Percentiles rank a stretch among this genome's conserved stretches.
phyloP scores from a whole-genome alignment of 2,113 vertebrate species.

The Chinchilla lanigera region DNA sequence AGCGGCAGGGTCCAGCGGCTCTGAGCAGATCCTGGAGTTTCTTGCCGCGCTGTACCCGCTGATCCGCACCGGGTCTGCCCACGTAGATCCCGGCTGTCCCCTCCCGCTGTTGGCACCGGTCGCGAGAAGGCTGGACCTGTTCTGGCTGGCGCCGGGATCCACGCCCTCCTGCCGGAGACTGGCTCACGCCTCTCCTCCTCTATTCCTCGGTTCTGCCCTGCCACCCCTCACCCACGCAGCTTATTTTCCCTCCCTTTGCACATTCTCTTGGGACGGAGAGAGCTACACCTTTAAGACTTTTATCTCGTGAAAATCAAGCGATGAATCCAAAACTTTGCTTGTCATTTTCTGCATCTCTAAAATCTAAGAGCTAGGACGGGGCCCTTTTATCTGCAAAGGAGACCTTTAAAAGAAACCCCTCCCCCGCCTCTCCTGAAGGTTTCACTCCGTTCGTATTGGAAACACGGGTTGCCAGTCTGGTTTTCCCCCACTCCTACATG shows the following conservation, averaged over 20 bases:
- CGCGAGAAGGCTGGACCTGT: slow-evolving; percentile 61
- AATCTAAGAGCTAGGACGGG: not conserved
- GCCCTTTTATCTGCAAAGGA: not conserved
- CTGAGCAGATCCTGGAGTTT: not conserved
- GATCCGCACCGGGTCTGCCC: not conserved
- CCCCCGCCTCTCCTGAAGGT: not conserved
- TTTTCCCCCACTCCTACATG: not conserved
- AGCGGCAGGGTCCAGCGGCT: not conserved
- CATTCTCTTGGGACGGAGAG: slow-evolving; percentile 55
- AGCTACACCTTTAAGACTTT: slow-evolving; percentile 1
- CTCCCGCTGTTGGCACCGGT: slow-evolving; percentile 42
- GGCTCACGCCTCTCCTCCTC: not conserved
- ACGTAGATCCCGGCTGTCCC: not conserved
- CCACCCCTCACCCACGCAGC: slow-evolving; percentile 49
- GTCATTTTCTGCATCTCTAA: not conserved
- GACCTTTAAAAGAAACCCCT: not conserved
- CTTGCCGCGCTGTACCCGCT: not conserved
- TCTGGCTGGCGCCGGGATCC: slow-evolving; percentile 58
- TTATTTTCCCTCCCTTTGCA: not conserved
- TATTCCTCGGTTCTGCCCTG: not conserved
- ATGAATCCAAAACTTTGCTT: slow-evolving; percentile 55
- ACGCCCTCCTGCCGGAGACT: slow-evolving; percentile 60
- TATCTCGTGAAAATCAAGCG: slow-evolving; percentile 10
- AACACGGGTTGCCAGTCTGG: not conserved
- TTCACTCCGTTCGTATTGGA: not conserved